Conservation (phyloP, 1,140 invertebrate genomes). For the Alviniconcha marisindica region DNA sequence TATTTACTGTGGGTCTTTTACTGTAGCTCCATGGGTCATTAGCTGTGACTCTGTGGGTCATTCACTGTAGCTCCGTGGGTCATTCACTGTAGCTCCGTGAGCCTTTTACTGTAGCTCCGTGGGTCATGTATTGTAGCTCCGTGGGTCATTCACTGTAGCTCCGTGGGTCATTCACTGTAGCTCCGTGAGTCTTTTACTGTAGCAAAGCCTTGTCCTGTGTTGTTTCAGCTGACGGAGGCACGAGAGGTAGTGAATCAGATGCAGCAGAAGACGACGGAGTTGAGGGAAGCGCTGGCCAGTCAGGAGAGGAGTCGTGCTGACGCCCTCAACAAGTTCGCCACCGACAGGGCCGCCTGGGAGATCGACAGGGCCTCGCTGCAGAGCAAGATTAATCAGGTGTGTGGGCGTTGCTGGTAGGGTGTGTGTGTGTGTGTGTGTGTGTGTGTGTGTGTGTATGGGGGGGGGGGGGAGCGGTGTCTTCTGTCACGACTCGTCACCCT, state of each 20-base stretch:
- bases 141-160: too few species aligned
- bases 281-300: slow-evolving; percentile 89
- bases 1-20: too few species aligned
- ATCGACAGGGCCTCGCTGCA: slow-evolving; percentile 93
- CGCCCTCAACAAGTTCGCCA: slow-evolving; percentile 91
- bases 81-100: too few species aligned
- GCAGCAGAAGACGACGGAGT: slow-evolving; percentile 79
- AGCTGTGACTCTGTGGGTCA: too few species aligned
- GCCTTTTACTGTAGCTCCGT: too few species aligned
- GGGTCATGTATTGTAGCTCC: too few species aligned
- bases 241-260: slow-evolving; percentile 73
- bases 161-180: too few species aligned
- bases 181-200: too few species aligned
- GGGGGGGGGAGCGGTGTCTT: neutral
- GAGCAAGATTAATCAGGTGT: slow-evolving; percentile 92
- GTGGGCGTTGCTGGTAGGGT: too few species aligned
- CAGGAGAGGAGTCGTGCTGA: slow-evolving; percentile 93
- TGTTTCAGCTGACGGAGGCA: slow-evolving; percentile 66
- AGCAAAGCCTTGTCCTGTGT: too few species aligned
- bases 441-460: neutral
- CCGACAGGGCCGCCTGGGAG: slow-evolving; percentile 91
- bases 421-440: neutral
- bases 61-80: too few species aligned
- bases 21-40: too few species aligned
- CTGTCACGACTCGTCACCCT: neutral